Conservation (phyloP, 2,113 vertebrate genomes). For the Lycocorax pyrrhopterus region DNA sequence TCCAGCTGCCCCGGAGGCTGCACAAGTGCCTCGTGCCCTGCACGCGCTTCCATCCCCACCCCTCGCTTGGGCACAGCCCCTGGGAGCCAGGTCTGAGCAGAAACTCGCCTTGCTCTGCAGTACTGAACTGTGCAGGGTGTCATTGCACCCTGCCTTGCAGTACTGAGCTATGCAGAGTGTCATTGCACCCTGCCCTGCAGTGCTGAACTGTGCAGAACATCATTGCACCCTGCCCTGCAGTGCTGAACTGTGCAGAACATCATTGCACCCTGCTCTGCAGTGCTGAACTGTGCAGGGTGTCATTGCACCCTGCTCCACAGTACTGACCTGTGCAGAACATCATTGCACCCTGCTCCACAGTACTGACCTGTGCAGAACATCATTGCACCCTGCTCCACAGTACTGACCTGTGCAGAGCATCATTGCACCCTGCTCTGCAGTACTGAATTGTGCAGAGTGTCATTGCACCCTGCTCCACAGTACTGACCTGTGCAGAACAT, state of each 20-base stretch:
- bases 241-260: not conserved
- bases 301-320: too few relatives aligned
- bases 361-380: not conserved
- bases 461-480: not conserved
- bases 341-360: not conserved
- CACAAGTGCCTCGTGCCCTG: not conserved
- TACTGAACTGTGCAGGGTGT: not conserved
- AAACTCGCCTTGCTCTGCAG: not conserved
- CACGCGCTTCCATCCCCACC: not conserved
- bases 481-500: not conserved
- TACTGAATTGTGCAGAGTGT: not conserved
- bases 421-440: not conserved
- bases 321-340: not conserved
- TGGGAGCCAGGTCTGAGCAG: not conserved
- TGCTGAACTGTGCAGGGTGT: too few relatives aligned
- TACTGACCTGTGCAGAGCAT: not conserved
- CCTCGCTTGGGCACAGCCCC: not conserved
- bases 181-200: not conserved
- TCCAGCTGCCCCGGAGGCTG: not conserved
- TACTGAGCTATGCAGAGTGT: too few relatives aligned
- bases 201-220: not conserved
- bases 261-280: not conserved
- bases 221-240: too few relatives aligned
- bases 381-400: not conserved
- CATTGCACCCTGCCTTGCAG: not conserved